Evolutionary conservation across 2,888 invertebrate genomes (phyloP).

Genomic region (Spicauda simplicius): DNA sequence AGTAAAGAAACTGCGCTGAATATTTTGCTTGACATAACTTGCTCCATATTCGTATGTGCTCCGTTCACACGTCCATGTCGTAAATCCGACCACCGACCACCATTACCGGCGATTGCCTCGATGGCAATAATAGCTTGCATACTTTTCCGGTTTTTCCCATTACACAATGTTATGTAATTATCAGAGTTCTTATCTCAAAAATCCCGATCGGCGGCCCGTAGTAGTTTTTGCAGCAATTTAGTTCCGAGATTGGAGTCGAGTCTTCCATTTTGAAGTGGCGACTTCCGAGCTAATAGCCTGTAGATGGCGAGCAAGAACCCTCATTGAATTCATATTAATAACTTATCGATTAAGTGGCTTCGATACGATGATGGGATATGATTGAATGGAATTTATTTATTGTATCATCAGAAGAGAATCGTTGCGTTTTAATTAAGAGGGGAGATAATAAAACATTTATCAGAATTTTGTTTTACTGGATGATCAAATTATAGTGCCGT

Average conservation of each 20-base stretch:
- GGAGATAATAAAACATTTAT: no score
- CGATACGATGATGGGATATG: constrained; percentile 11
- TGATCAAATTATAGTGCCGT: no score
- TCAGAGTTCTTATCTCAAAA: constrained; percentile 13
- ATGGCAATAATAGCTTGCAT: constrained; percentile 25
- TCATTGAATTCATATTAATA: constrained; percentile 19
- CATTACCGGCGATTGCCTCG: constrained; percentile 18
- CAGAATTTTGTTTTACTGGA: no score
- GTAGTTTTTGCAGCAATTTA: constrained; percentile 27
- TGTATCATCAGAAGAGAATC: no score
- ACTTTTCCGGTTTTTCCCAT: constrained; percentile 24
- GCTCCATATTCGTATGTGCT: neutral
- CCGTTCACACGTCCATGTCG: neutral
- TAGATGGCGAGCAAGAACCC: constrained; percentile 10
- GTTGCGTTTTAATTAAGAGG: no score
- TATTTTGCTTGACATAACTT: no score
- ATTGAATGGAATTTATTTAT: neutral
- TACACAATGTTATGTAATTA: constrained; percentile 23
- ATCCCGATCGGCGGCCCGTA: constrained; percentile 24
- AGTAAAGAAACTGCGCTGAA: no score
- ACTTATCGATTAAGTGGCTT: constrained; percentile 21
- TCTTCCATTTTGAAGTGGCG: constrained; percentile 23
- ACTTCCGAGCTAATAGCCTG: constrained; percentile 20
- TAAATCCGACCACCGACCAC: constrained; percentile 2
- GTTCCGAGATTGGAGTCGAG: constrained; percentile 15